phyloP scores from a whole-genome alignment of 2,113 vertebrate genomes.

The Engystomops pustulosus region DNA sequence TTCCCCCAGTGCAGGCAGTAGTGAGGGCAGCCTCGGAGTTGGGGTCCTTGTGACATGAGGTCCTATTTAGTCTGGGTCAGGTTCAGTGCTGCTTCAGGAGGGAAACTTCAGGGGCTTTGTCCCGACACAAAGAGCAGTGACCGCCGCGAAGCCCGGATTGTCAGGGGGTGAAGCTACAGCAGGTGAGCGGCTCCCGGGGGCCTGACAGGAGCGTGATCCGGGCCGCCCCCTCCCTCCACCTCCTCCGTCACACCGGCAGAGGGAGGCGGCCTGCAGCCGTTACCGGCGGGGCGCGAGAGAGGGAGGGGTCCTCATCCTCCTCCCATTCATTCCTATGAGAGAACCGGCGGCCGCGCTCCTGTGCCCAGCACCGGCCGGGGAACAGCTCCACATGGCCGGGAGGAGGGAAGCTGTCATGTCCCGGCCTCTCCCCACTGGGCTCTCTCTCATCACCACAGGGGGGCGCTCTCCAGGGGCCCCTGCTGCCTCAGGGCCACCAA shows the following conservation, averaged over 20 bases:
- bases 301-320: not conserved
- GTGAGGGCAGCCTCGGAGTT: constrained; percentile 55
- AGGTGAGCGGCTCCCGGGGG: constrained; percentile 48
- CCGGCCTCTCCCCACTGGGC: no score
- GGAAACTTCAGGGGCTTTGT: constrained; percentile 81
- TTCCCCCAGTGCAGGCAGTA: constrained; percentile 23
- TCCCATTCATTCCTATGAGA: constrained; percentile 13
- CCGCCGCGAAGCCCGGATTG: constrained; percentile 49
- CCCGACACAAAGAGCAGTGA: constrained; percentile 70
- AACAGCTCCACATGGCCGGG: no score
- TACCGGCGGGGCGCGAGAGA: not conserved
- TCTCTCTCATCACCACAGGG: no score
- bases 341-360: no score
- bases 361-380: no score
- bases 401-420: no score
- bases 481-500: no score
- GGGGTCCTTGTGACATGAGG: constrained; percentile 61
- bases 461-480: no score
- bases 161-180: constrained; percentile 52
- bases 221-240: no score
- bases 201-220: not conserved
- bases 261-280: not conserved
- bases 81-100: constrained; percentile 80
- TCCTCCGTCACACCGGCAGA: no score
- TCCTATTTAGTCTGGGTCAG: constrained; percentile 73